Evolutionary conservation across 1,140 invertebrate genomes (phyloP).

Genomic region (Calliphora vicina): DNA sequence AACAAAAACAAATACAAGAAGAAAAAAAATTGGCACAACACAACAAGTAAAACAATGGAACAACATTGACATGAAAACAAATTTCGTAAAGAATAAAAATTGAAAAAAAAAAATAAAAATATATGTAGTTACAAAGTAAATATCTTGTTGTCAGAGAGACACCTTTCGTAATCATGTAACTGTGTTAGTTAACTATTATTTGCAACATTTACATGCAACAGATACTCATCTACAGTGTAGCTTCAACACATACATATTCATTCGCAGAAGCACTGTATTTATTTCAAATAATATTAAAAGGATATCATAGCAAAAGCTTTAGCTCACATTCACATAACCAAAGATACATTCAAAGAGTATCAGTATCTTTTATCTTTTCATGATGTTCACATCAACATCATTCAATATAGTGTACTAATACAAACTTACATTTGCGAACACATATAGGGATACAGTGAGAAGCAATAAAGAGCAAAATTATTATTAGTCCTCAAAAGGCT

Average conservation of each 20-base stretch:
- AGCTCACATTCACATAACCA: neutral
- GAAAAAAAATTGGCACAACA: neutral
- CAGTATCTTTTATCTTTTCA: neutral
- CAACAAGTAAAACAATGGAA: neutral
- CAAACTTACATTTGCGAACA: neutral
- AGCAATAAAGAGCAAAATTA: no score
- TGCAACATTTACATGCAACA: neutral
- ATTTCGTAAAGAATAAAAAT: neutral
- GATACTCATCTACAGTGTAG: neutral
- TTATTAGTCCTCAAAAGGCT: no score
- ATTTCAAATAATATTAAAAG: neutral
- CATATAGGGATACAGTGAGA: no score
- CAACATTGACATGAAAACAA: neutral
- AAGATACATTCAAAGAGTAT: neutral
- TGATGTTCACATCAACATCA: neutral
- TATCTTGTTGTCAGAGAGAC: neutral
- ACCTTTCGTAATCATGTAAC: constrained; percentile 9
- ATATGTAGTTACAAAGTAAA: neutral
- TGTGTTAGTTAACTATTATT: neutral
- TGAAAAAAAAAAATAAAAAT: neutral
- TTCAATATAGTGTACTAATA: neutral
- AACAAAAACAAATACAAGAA: neutral
- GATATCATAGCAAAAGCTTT: neutral
- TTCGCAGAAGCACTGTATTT: neutral
- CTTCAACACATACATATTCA: neutral